Evolutionary conservation across 2,113 vertebrate genomes (phyloP).

Genomic region (Salvelinus namaycush): DNA sequence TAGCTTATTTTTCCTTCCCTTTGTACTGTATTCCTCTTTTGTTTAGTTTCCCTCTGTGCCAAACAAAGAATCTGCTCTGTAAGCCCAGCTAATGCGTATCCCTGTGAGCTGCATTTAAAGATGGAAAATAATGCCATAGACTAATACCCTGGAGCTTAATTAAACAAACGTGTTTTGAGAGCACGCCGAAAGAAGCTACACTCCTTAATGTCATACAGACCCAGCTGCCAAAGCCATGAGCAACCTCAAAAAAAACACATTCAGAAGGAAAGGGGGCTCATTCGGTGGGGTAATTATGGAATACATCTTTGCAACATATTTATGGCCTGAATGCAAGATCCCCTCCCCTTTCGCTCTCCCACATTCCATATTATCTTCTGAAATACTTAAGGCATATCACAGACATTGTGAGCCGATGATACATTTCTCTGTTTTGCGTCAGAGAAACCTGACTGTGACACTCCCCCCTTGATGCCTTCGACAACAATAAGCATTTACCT

Average conservation of each 20-base stretch:
- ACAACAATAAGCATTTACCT: background rate
- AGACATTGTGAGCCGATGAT: background rate
- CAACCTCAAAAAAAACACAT: constrained; percentile 10
- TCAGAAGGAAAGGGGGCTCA: constrained; percentile 12
- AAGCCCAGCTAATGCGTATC: constrained; percentile 22
- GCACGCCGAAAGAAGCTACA: background rate
- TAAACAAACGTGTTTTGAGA: constrained; percentile 41
- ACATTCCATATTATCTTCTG: background rate
- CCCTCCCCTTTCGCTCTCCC: background rate
- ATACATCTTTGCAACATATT: constrained; percentile 37
- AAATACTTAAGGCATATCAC: background rate
- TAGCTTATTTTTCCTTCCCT: constrained; percentile 9
- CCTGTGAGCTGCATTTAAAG: constrained; percentile 23
- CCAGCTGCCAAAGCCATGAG: background rate
- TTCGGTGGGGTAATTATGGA: constrained; percentile 44
- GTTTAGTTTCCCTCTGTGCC: background rate
- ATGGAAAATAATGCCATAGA: constrained; percentile 39
- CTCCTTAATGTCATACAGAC: constrained; percentile 36
- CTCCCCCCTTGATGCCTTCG: background rate
- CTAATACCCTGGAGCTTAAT: constrained; percentile 44
- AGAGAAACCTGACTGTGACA: background rate
- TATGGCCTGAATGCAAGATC: constrained; percentile 8
- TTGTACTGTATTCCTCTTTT: background rate
- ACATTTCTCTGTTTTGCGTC: background rate
- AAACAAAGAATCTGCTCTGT: constrained; percentile 26